Evolutionary conservation across 2,113 vertebrate genomes (phyloP).

Genomic region (Chroicocephalus ridibundus): DNA sequence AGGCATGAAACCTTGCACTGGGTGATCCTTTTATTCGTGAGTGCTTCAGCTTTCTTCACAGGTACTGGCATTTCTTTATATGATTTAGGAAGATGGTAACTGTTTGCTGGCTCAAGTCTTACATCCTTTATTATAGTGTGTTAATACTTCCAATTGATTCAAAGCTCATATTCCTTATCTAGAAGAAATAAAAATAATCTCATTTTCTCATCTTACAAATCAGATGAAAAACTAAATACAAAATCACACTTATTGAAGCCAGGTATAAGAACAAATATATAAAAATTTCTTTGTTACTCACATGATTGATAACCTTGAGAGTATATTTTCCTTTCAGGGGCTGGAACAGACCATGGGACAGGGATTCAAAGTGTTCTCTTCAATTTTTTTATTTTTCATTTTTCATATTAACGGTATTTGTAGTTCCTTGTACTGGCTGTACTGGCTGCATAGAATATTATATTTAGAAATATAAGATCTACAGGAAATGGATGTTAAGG

Average conservation of each 20-base stretch:
- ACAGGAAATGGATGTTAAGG: background rate
- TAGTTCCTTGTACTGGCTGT: background rate
- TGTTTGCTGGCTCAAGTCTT: background rate
- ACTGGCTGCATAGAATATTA: background rate
- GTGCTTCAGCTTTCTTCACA: background rate
- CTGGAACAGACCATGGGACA: background rate
- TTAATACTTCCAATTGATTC: background rate
- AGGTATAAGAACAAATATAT: background rate
- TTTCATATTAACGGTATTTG: background rate
- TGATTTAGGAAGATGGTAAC: background rate
- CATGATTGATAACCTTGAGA: background rate
- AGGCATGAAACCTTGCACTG: background rate
- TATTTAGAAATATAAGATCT: background rate
- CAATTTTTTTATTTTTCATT: background rate
- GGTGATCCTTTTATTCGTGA: background rate
- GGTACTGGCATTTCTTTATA: background rate
- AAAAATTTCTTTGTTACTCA: background rate
- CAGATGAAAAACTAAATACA: background rate
- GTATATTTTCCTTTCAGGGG: background rate
- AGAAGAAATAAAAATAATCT: background rate
- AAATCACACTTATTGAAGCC: background rate
- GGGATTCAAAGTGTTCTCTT: background rate
- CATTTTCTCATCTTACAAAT: background rate
- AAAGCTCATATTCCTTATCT: background rate
- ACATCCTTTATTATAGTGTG: background rate